Percentiles rank a stretch among this genome's conserved stretches.
Evolutionary conservation across 2,888 invertebrate species (phyloP).

Genomic region (Amorpha juglandis): DNA sequence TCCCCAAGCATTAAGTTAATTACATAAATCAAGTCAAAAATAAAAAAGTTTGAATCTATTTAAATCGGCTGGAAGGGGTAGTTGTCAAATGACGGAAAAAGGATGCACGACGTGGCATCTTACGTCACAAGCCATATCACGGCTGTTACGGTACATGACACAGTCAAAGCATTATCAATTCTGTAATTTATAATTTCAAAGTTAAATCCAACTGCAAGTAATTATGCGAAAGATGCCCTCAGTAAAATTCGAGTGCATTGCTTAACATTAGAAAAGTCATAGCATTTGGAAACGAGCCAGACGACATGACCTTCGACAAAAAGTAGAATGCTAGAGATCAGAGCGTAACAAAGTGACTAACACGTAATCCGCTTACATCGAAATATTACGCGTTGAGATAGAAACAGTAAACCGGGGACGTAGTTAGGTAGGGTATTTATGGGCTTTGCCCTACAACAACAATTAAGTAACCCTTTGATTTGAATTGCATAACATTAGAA

Average conservation of each 20-base stretch:
- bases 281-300: slow-evolving; percentile 6
- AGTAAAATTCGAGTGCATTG: slow-evolving; percentile 1
- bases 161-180: neutral
- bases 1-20: too few relatives aligned
- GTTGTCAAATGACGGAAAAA: too few relatives aligned
- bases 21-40: too few relatives aligned
- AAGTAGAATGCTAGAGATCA: slow-evolving; percentile 14
- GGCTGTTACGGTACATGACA: too few relatives aligned
- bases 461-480: neutral
- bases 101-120: too few relatives aligned
- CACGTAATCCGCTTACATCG: slow-evolving; percentile 14
- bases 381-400: slow-evolving; percentile 9
- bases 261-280: slow-evolving; percentile 22
- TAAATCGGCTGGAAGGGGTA: too few relatives aligned
- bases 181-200: neutral
- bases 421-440: neutral
- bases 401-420: neutral
- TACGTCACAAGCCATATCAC: too few relatives aligned
- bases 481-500: neutral
- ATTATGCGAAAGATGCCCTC: neutral
- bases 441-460: neutral
- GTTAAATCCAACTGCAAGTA: neutral
- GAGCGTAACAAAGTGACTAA: slow-evolving; percentile 10
- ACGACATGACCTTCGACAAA: slow-evolving; percentile 2
- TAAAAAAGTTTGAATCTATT: too few relatives aligned